Evolutionary conservation across 2,888 invertebrate genomes (phyloP).

Genomic region (Gastracanthus pulcherrimus): DNA sequence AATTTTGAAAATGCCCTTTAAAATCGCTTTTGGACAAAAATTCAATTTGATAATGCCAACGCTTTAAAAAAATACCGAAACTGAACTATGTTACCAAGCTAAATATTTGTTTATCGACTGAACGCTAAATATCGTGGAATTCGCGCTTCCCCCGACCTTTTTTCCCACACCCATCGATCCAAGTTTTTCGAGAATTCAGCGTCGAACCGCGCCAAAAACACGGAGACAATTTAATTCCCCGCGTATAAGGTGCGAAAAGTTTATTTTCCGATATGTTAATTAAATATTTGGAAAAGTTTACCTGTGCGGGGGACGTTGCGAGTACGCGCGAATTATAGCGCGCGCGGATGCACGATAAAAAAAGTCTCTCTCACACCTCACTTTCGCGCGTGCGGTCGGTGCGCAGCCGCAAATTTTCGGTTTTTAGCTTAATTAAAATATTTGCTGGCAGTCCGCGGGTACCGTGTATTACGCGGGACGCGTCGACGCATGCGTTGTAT

Average conservation of each 20-base stretch:
- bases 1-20: too few species aligned
- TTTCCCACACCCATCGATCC: neutral
- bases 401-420: constrained; percentile 71
- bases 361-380: constrained; percentile 63
- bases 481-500: neutral
- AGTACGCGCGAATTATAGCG: constrained; percentile 57
- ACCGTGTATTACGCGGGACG: neutral
- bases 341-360: neutral
- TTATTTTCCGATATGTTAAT: constrained; percentile 66
- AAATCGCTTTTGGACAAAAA: too few species aligned
- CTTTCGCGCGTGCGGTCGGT: constrained; percentile 64
- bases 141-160: neutral
- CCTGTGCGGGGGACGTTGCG: too few species aligned
- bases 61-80: too few species aligned
- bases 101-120: constrained; percentile 19
- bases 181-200: constrained; percentile 36
- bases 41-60: neutral
- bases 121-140: constrained; percentile 19
- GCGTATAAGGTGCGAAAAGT: constrained; percentile 55
- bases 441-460: neutral
- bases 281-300: constrained; percentile 70
- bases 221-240: constrained; percentile 45
- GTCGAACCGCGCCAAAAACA: constrained; percentile 12
- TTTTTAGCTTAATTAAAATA: constrained; percentile 75
- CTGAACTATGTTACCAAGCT: too few species aligned